phyloP scores from a whole-genome alignment of 2,113 vertebrate species.

The Pterocles burchelli region DNA sequence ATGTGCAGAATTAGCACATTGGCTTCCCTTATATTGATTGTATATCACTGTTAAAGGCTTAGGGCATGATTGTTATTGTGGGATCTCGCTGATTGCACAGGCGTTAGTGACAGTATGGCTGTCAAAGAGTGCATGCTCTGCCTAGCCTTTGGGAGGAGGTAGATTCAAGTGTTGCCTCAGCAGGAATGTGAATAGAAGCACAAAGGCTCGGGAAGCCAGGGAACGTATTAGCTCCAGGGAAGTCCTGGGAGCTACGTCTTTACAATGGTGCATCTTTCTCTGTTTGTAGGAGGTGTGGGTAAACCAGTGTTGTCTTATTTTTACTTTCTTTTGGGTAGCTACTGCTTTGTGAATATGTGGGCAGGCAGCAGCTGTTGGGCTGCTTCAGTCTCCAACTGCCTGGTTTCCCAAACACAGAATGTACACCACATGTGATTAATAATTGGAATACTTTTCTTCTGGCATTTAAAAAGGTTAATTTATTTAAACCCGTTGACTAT shows the following conservation, averaged over 20 bases:
- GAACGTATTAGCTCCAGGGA: neutral
- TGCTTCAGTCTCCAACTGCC: neutral
- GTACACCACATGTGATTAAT: neutral
- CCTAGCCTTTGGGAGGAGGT: neutral
- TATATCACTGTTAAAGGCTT: neutral
- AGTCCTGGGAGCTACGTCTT: neutral
- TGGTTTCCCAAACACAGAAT: neutral
- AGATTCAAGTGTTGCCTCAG: too few relatives aligned
- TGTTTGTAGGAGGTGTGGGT: neutral
- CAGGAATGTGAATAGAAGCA: neutral
- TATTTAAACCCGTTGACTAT: neutral
- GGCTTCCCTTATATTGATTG: neutral
- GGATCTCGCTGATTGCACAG: neutral
- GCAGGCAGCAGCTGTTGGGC: neutral
- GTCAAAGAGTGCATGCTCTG: neutral
- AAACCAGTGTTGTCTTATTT: neutral
- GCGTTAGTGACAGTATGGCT: neutral
- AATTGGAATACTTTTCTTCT: neutral
- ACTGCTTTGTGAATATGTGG: neutral
- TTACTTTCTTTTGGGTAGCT: neutral
- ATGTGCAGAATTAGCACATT: neutral
- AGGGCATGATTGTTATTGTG: neutral
- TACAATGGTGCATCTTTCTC: neutral
- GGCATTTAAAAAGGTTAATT: neutral
- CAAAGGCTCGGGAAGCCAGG: neutral